Conservation (phyloP, 2,797 vertebrate genomes). For the Schizopygopsis pylzovi region DNA sequence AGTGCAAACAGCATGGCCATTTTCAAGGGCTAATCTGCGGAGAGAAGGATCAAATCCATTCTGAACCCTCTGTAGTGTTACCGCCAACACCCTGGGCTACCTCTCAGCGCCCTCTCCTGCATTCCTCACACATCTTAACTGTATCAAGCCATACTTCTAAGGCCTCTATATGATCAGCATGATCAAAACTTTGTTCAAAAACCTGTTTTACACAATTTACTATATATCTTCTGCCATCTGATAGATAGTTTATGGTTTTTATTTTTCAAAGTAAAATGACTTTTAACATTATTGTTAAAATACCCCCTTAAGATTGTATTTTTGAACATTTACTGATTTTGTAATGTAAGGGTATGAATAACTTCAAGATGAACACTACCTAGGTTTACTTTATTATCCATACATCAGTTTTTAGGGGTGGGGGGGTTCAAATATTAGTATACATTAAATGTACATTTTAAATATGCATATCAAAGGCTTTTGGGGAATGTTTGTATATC, state of each 20-base stretch:
- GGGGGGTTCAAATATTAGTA: too few relatives aligned
- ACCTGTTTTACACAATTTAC: neutral
- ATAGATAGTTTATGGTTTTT: neutral
- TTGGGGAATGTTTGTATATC: too few relatives aligned
- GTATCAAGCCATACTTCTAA: neutral
- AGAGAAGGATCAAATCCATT: constrained; percentile 52
- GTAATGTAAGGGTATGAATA: neutral
- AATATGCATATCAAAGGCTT: neutral
- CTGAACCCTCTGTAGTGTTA: constrained; percentile 31
- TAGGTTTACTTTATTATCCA: neutral
- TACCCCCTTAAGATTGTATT: neutral
- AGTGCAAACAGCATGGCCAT: constrained; percentile 56
- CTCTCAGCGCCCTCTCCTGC: constrained; percentile 47
- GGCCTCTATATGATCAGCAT: neutral
- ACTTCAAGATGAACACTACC: too few relatives aligned
- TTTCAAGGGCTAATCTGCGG: constrained; percentile 51
- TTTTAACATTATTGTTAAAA: neutral
- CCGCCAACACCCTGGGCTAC: constrained; percentile 30
- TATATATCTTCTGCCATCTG: neutral
- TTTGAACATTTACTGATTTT: neutral
- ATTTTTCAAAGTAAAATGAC: neutral
- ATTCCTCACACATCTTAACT: constrained; percentile 25
- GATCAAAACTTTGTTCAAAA: neutral
- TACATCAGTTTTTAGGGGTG: too few relatives aligned
- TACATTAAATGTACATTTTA: too few relatives aligned